These are phyloP conservation scores for Ricordea florida DNA, from an alignment of 92 coral and sea anemone species.

Conservation along the genomic window DNA sequence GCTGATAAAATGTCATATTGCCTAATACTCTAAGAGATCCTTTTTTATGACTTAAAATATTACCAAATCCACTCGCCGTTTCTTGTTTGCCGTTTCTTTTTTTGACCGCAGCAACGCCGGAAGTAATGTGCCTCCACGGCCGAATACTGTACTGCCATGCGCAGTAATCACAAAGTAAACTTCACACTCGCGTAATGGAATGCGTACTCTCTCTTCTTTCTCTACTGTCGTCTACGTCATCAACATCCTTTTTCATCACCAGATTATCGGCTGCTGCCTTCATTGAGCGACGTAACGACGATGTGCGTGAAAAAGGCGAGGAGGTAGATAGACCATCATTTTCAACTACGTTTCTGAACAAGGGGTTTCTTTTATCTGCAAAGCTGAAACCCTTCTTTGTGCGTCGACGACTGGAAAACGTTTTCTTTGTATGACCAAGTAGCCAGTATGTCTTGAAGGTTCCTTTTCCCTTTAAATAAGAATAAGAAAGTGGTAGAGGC, in stretches of 20 bases:
- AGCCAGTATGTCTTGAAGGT: slow-evolving; percentile 15
- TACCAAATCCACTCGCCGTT: no score
- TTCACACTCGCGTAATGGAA: slow-evolving; percentile 14
- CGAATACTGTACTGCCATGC: no score
- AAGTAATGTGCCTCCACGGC: no score
- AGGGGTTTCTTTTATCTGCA: neutral
- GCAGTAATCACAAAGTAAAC: no score
- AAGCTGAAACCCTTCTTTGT: neutral
- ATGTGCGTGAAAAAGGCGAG: slow-evolving; percentile 5
- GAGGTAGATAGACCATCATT: neutral
- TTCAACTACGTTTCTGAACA: neutral
- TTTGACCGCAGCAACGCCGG: no score
- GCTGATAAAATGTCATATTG: no score
- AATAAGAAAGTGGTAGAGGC: no score
- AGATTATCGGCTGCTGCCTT: slow-evolving; percentile 8
- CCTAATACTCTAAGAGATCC: no score
- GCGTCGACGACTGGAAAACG: neutral
- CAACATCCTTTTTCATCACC: neutral
- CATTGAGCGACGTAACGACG: slow-evolving; percentile 12
- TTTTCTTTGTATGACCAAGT: neutral
- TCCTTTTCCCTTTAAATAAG: slow-evolving; percentile 11
- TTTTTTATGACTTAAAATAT: no score
- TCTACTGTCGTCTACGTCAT: neutral
- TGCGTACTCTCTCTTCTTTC: neutral
- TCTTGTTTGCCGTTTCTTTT: no score